These are phyloP conservation scores for Neoniphon sammara DNA, from an alignment of 2,797 vertebrate genomes.

Conservation along the genomic window DNA sequence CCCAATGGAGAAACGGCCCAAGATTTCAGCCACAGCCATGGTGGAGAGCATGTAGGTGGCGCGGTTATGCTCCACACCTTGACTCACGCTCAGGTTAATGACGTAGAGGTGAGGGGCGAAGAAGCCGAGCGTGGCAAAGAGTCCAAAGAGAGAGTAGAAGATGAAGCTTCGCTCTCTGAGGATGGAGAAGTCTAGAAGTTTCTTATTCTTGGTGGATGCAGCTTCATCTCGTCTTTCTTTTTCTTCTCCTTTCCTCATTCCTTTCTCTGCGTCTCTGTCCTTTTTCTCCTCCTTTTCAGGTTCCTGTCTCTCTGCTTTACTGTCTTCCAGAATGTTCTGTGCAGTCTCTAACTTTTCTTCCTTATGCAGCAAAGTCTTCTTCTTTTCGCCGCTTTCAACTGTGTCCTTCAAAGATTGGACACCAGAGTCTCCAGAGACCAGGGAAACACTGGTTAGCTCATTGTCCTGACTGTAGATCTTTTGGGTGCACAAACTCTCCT, in stretches of 20 bases:
- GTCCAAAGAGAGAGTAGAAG: constrained; percentile 92
- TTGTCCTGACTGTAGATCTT: constrained; percentile 85
- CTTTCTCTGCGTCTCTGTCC: constrained; percentile 31
- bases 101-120: constrained; percentile 94
- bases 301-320: not conserved
- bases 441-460: constrained; percentile 84
- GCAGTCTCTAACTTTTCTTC: constrained; percentile 50
- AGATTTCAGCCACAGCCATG: constrained; percentile 92
- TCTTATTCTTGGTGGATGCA: constrained; percentile 30
- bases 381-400: constrained; percentile 24
- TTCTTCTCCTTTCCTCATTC: constrained; percentile 2
- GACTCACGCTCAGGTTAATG: constrained; percentile 90
- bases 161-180: constrained; percentile 91
- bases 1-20: constrained; percentile 88
- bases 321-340: constrained; percentile 54
- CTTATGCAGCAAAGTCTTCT: constrained; percentile 52
- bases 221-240: constrained; percentile 43
- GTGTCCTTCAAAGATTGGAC: constrained; percentile 81
- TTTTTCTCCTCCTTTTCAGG: constrained; percentile 14
- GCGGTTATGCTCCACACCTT: constrained; percentile 84
- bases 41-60: constrained; percentile 89
- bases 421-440: constrained; percentile 89
- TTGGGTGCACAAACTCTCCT: constrained; percentile 65
- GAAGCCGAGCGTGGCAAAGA: constrained; percentile 95
- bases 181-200: constrained; percentile 90